A percentile compares a stretch with the other conserved stretches of the same genome.
phyloP scores from a whole-genome alignment of 2,888 invertebrate species.

The Drosophila rellima region DNA sequence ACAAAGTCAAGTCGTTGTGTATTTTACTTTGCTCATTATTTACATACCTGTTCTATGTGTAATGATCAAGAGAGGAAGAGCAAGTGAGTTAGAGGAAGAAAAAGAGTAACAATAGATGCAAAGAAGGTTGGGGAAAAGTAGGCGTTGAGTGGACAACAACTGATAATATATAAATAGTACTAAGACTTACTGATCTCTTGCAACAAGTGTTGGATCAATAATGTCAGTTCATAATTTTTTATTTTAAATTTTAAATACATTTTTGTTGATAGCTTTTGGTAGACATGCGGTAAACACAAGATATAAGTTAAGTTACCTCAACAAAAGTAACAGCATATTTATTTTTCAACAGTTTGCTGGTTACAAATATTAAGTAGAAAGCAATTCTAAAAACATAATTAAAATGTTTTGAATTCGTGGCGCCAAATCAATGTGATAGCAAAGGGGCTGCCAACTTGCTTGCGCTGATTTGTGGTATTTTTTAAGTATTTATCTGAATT shows the following conservation, averaged over 20 bases:
- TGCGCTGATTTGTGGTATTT: background rate
- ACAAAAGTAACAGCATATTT: background rate
- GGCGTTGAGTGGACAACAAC: background rate
- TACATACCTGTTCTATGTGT: constrained; percentile 9
- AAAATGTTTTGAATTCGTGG: background rate
- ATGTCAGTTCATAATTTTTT: too few relatives aligned
- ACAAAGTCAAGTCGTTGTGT: constrained; percentile 7
- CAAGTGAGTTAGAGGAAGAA: background rate
- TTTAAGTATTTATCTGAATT: background rate
- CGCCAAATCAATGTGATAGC: background rate
- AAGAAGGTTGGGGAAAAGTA: background rate
- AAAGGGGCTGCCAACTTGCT: constrained; percentile 15
- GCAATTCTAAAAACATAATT: background rate
- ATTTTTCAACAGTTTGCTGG: background rate
- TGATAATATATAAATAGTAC: too few relatives aligned
- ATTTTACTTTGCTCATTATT: constrained; percentile 39
- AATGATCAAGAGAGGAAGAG: background rate
- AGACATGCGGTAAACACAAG: too few relatives aligned
- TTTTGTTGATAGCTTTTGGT: too few relatives aligned
- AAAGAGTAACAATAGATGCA: constrained; percentile 5
- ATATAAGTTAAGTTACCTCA: too few relatives aligned
- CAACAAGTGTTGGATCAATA: too few relatives aligned
- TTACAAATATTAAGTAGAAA: too few relatives aligned
- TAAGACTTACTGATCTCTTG: too few relatives aligned
- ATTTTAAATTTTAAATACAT: too few relatives aligned